phyloP scores from a whole-genome alignment of 2,113 vertebrate species.

The Pachypanchax playfairii region DNA sequence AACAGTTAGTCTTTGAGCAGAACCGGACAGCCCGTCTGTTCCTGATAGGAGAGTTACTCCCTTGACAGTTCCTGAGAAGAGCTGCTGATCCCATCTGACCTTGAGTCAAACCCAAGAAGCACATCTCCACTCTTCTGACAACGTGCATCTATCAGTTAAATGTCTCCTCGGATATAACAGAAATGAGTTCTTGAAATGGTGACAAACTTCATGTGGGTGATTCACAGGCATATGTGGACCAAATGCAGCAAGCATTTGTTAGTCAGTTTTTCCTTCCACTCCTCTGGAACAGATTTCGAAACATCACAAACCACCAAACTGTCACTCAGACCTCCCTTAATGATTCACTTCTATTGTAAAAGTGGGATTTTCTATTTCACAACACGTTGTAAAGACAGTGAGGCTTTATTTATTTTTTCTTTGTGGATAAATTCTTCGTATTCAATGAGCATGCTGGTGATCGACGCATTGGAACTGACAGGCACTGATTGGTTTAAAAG shows the following conservation, averaged over 20 bases:
- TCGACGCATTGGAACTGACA: background rate
- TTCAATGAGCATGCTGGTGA: background rate
- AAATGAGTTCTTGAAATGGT: slow-evolving; percentile 4
- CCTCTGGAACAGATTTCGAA: slow-evolving; percentile 4
- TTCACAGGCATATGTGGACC: slow-evolving; percentile 23
- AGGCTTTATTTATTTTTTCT: background rate
- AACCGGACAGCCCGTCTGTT: slow-evolving; percentile 36
- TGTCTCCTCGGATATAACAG: background rate
- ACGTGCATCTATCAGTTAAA: background rate
- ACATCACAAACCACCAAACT: slow-evolving; percentile 3
- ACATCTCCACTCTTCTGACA: background rate
- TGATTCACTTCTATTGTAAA: slow-evolving; percentile 1
- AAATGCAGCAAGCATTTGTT: slow-evolving; percentile 26
- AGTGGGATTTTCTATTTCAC: background rate
- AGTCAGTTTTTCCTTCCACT: slow-evolving; percentile 20
- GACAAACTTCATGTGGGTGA: slow-evolving; percentile 16
- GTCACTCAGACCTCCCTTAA: slow-evolving; percentile 2
- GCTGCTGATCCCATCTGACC: slow-evolving; percentile 39
- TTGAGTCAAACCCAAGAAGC: slow-evolving; percentile 38
- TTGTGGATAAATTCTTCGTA: background rate
- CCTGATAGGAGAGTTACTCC: slow-evolving; percentile 53
- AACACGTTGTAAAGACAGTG: background rate
- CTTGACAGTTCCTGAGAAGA: slow-evolving; percentile 35
- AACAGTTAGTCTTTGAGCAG: slow-evolving; percentile 31
- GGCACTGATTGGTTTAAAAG: background rate